phyloP scores from a whole-genome alignment of 1,140 invertebrate species.

The Drosophila pallidifrons region DNA sequence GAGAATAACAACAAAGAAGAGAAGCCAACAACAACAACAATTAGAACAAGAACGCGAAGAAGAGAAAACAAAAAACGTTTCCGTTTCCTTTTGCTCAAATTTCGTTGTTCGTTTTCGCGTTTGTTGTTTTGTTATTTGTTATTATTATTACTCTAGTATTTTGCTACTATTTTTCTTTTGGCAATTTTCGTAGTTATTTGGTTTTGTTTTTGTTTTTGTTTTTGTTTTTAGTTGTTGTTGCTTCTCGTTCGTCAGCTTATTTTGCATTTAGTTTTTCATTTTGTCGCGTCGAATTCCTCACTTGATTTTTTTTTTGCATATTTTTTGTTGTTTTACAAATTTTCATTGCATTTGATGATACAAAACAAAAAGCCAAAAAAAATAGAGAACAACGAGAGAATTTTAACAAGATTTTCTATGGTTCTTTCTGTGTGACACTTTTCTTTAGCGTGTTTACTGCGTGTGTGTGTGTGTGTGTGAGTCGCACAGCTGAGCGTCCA shows the following conservation, averaged over 20 bases:
- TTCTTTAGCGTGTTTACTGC: neutral
- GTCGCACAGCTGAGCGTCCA: neutral
- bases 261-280: slow-evolving; percentile 42
- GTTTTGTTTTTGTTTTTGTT: slow-evolving; percentile 4
- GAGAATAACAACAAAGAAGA: too few relatives aligned
- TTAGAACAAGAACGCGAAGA: too few relatives aligned
- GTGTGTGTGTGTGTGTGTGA: neutral
- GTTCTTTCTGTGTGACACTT: too few relatives aligned
- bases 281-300: slow-evolving; percentile 25
- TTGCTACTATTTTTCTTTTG: slow-evolving; percentile 22
- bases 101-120: slow-evolving; percentile 38
- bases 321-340: neutral
- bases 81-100: slow-evolving; percentile 42
- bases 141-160: slow-evolving; percentile 27
- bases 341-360: too few relatives aligned
- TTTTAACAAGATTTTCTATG: too few relatives aligned
- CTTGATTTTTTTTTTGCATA: slow-evolving; percentile 5
- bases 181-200: neutral
- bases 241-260: slow-evolving; percentile 35
- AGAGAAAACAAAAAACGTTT: slow-evolving; percentile 30
- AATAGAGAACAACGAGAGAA: too few relatives aligned
- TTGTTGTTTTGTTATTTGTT: neutral
- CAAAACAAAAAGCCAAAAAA: too few relatives aligned
- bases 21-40: slow-evolving; percentile 24
- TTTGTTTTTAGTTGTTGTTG: slow-evolving; percentile 5